Base-by-base conservation (phyloP, 2,113 vertebrate genomes). In the Dromiciops gliroides region DNA sequence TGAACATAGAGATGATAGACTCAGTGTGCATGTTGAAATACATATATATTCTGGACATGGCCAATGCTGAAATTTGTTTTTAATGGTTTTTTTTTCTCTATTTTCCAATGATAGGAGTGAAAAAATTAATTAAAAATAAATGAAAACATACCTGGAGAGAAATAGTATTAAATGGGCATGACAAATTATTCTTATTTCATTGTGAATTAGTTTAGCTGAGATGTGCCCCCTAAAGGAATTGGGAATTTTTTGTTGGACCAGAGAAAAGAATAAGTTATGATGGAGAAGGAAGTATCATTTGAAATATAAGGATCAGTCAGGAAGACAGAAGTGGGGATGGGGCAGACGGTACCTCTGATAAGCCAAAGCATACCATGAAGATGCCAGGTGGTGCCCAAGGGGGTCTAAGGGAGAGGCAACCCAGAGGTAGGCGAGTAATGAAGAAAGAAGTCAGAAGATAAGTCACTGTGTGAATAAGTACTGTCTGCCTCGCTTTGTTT, bases 401-500 rank as follows among this genome's bases (percentile, higher is more conserved):
- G 26, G 75, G 89, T 51, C 7, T 44, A 51, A 90, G 88, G 31
- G 48, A 91, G 19, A n/a, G 92, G 12, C 2, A 31, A 9, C 25
- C 44, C 19, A 14, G n/a, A 51, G 83, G 49, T 50, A 37, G n/a
- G 89, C 31, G 88, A 37, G 48, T 56, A 90, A 47, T 91, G 51
- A n/a, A 28, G 26, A 92, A 56, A 28, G 31, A 90, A 90, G 7
- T 91, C 12, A 5, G 26, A 90, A 48, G 48, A 22, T 47, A 14
- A 14, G 2, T 37, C 44, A 26, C 49, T 8, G 0, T 0, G 50
- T 44, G 89, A 0, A 91, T 50, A 91, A 93, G 22, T 50, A 92
- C 48, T 95, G 49, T 94, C 14, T 49, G 2, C 19, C 88, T 93
- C 3, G 5, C 83, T 31, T 9, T 97, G 91, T 19, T 25, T 96